phyloP scores from a whole-genome alignment of 92 coral and sea anemone genomes.

The Heteractis magnifica region DNA sequence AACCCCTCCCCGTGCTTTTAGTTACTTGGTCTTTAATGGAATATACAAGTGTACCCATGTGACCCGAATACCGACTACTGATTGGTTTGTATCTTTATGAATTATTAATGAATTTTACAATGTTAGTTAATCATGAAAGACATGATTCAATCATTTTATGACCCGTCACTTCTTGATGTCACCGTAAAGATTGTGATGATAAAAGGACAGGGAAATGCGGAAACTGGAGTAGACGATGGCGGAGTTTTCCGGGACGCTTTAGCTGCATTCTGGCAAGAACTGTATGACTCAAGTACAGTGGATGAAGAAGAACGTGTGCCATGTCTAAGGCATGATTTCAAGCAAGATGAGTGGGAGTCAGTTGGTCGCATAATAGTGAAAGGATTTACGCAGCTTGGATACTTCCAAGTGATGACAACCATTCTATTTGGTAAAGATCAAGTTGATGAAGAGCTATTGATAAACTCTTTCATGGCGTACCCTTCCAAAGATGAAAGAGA shows the following conservation, averaged over 20 bases:
- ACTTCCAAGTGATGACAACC: slow-evolving; percentile 25
- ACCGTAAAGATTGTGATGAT: slow-evolving; percentile 27
- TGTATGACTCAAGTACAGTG: slow-evolving; percentile 37
- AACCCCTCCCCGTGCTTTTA: too few relatives aligned
- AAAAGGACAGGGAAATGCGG: slow-evolving; percentile 32
- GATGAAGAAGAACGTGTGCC: slow-evolving; percentile 52
- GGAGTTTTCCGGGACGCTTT: slow-evolving; percentile 57
- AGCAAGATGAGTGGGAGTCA: slow-evolving; percentile 52
- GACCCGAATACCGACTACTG: too few relatives aligned
- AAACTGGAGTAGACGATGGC: slow-evolving; percentile 36
- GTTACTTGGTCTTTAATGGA: too few relatives aligned
- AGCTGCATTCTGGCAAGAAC: slow-evolving; percentile 53
- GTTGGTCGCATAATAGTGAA: slow-evolving; percentile 52
- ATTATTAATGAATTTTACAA: too few relatives aligned
- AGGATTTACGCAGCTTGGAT: slow-evolving; percentile 41
- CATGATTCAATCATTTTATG: slow-evolving; percentile 52
- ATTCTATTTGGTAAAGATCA: slow-evolving; percentile 27
- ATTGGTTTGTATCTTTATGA: too few relatives aligned
- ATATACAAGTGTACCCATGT: too few relatives aligned
- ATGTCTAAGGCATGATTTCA: slow-evolving; percentile 34
- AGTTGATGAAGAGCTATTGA: slow-evolving; percentile 18
- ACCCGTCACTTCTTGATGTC: slow-evolving; percentile 33
- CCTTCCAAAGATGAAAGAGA: slow-evolving; percentile 53
- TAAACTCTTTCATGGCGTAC: slow-evolving; percentile 7
- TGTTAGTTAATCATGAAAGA: slow-evolving; percentile 27